A percentile compares a stretch with the other conserved stretches of the same genome.
Evolutionary conservation across 2,113 vertebrate species (phyloP).

Genomic region (Elephantulus edwardii): DNA sequence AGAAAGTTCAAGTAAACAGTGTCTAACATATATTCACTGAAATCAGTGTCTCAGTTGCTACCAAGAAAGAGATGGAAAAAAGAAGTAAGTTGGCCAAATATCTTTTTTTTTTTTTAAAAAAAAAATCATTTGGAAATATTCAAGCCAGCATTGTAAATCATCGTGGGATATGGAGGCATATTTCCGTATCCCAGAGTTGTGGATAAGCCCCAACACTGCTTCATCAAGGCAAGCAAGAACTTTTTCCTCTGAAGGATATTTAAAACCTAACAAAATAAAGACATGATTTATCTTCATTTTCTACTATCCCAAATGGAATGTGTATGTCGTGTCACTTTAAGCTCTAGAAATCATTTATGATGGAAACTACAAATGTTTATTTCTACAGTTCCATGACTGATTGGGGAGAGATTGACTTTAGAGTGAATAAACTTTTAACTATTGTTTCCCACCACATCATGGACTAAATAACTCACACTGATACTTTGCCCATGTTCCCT

Average conservation of each 20-base stretch:
- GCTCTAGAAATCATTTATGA: not conserved
- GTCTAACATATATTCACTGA: conserved; percentile 82
- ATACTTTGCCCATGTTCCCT: not conserved
- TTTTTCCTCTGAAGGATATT: conserved; percentile 14
- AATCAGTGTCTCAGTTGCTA: conserved; percentile 81
- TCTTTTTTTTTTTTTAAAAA: conserved; percentile 39
- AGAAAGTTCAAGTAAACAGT: conserved; percentile 85
- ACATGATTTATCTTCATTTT: conserved; percentile 35
- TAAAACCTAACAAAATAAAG: not conserved
- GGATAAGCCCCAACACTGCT: conserved; percentile 35
- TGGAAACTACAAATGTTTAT: not conserved
- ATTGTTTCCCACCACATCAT: not conserved
- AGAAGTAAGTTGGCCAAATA: conserved; percentile 65
- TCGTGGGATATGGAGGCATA: conserved; percentile 56
- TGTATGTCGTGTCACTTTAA: not conserved
- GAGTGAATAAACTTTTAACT: not conserved
- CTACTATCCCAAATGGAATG: not conserved
- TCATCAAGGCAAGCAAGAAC: not conserved
- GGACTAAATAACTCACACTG: not conserved
- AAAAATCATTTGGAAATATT: conserved; percentile 68
- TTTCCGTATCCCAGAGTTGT: conserved; percentile 61
- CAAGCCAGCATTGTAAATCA: conserved; percentile 74
- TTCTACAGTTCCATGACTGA: not conserved
- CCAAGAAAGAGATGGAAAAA: conserved; percentile 78
- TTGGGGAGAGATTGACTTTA: not conserved